These are phyloP conservation scores for Epistrophella euchroma DNA, from an alignment of 2,888 invertebrate species.

Conservation along the genomic window DNA sequence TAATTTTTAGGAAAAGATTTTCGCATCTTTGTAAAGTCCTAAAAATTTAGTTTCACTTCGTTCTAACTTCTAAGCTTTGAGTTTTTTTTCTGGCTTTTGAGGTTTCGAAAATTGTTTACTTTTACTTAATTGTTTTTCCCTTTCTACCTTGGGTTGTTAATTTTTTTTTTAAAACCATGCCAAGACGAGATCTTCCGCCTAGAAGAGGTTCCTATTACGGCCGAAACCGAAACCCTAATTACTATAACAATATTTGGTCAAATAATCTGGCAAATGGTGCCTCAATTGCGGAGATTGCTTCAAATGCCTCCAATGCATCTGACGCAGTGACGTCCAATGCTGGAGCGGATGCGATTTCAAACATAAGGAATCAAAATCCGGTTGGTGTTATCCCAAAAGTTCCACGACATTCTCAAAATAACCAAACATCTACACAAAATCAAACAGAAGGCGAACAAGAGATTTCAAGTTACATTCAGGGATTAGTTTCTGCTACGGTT, in stretches of 20 bases:
- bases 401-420: background rate
- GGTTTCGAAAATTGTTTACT: too few relatives aligned
- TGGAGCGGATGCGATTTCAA: background rate
- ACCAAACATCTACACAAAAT: background rate
- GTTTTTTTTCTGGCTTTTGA: too few relatives aligned
- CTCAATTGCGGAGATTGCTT: background rate
- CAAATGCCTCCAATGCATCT: background rate
- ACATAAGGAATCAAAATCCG: background rate
- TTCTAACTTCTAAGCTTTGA: too few relatives aligned
- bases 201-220: background rate
- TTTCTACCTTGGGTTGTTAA: background rate
- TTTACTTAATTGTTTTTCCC: too few relatives aligned
- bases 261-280: background rate
- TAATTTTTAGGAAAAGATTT: too few relatives aligned
- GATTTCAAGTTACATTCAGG: background rate
- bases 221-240: background rate
- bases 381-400: background rate
- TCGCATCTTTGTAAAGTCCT: too few relatives aligned
- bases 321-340: too few relatives aligned
- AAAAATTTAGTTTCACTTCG: too few relatives aligned
- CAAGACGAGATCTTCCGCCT: background rate
- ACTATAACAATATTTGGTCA: too few relatives aligned
- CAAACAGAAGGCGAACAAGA: conserved; percentile 1
- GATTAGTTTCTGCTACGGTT: background rate
- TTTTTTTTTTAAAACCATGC: too few relatives aligned